phyloP scores from a whole-genome alignment of 2,113 vertebrate species.

The Sterna hirundo region DNA sequence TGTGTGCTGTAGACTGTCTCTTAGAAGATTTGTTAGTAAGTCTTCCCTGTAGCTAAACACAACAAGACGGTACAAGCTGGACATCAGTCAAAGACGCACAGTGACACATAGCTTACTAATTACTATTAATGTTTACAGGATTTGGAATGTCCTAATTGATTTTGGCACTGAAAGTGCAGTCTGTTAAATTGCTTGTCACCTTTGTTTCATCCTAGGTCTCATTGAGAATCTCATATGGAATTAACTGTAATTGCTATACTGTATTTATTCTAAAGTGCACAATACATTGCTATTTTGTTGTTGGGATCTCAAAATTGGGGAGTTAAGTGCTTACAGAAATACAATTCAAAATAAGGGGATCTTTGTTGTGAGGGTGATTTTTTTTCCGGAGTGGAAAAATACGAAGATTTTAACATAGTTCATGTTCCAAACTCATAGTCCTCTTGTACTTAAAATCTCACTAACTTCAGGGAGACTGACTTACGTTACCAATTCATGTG shows the following conservation, averaged over 20 bases:
- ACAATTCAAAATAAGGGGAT: neutral
- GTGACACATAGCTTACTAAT: slow-evolving; percentile 2
- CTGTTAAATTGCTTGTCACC: slow-evolving; percentile 49
- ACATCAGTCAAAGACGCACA: slow-evolving; percentile 23
- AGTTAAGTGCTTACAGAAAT: slow-evolving; percentile 16
- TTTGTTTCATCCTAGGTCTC: neutral
- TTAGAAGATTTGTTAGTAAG: neutral
- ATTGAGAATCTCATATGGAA: neutral
- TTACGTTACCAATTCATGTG: neutral
- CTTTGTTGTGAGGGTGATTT: neutral
- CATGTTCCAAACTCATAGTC: neutral
- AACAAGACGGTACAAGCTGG: neutral
- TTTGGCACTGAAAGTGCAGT: slow-evolving; percentile 31
- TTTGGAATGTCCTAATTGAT: slow-evolving; percentile 27
- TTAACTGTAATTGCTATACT: slow-evolving; percentile 43
- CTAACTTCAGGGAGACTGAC: neutral
- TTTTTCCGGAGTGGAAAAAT: neutral
- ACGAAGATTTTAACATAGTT: rapidly evolving
- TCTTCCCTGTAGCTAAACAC: neutral
- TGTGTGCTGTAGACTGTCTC: neutral
- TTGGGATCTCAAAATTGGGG: neutral
- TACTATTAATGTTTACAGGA: slow-evolving; percentile 30
- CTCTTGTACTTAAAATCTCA: neutral
- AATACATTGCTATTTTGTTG: neutral
- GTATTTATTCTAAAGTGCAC: slow-evolving; percentile 18